Base-by-base conservation (phyloP, 2,888 invertebrate species). In the Trissoscelio sp. region DNA sequence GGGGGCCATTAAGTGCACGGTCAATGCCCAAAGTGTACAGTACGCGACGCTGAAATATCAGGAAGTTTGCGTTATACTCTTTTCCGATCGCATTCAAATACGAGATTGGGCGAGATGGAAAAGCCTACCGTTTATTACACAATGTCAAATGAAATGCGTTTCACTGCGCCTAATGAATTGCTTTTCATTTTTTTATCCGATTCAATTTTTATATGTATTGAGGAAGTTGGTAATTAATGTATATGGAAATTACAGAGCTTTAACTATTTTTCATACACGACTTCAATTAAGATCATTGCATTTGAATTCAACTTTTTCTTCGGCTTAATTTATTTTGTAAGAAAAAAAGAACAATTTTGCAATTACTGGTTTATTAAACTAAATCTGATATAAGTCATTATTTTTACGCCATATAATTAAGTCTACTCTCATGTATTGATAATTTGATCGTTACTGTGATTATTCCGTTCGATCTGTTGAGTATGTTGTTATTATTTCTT, bases 61-160 rank as follows among this genome's bases (percentile, higher is more conserved):
- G 60, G 37, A 78, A 78, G 70, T 66, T 69, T 69, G 53, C 22
- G 58, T 7, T 22, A 24, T 14, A n/a, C n/a, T 42, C 14, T 42
- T 58, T 58, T 31, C 24, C 48, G 20, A 37, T n/a, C 51, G 51
- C 28, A n/a, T 39, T 39, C 42, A 31, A 58, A 58, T 24, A 11
- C 42, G 42, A 42, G 22, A 16, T 24, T 2, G 31, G 31, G 16
- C 53, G 16, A 53, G 53, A 28, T 37, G 12, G 34, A 20, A 37
- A 34, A 34, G 39, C 2, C n/a, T 31, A 14, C 37, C 37, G 31
- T 12, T 22, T 44, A 18, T 74, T 74, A 57, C 64, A 64, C 57
- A 57, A 57, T 57, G 34, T 6, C 16, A 5, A 37, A 74, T 64
- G 46, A 46, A 55, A 53, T 18, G 73, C 64, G 6, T 74, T 74